Evolutionary conservation across 2,888 invertebrate species (phyloP), one percentile per base, ranked within the genome.

Genomic region (Cyclophora albipunctata): DNA sequence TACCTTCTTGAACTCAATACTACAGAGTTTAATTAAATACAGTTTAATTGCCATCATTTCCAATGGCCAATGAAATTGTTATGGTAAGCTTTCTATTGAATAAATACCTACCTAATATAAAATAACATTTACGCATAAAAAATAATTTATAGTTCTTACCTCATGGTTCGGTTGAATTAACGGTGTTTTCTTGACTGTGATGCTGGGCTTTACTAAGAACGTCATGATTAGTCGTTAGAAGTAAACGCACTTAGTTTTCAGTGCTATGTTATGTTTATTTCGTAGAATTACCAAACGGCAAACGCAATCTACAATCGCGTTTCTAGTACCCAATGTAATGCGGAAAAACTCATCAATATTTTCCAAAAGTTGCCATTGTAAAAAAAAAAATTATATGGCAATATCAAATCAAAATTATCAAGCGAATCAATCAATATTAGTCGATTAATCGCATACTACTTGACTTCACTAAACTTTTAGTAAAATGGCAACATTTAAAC

Each of bases 201-300:
- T 54, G 55, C 92, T 90, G 35, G 93, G 91, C 77, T 95, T 95
- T 4, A 93, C 93, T 66, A 96, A 88, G 75, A 96, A 92, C 55
- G 96, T 96, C 96, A 96, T 96, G 60, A 71, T 89, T 51, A 54
- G 37, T 34, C 20, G 34, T 42, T 50, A 47, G 40, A 51, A 34
- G 42, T n/a, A 43, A 7, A 45, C 55, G 50, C 52, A 55, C 54
- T 55, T 45, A 33, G 41, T 46, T 41, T 42, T 37, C 42, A 35
- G 34, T 34, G 7, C 3, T 5, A 6, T 7, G 37, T 49, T 44
- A 7, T 45, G 43, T 52, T 52, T 55, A 55, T 52, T 50, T 51
- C 47, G 7, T n/a, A 33, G 33, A 34, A 47, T 47, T 41, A 20
- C n/a, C 37, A 37, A 37, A 7, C 47, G 42, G 7, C 43, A 34